Conservation (phyloP, 1,140 invertebrate genomes). For the Euborellia annulipes region DNA sequence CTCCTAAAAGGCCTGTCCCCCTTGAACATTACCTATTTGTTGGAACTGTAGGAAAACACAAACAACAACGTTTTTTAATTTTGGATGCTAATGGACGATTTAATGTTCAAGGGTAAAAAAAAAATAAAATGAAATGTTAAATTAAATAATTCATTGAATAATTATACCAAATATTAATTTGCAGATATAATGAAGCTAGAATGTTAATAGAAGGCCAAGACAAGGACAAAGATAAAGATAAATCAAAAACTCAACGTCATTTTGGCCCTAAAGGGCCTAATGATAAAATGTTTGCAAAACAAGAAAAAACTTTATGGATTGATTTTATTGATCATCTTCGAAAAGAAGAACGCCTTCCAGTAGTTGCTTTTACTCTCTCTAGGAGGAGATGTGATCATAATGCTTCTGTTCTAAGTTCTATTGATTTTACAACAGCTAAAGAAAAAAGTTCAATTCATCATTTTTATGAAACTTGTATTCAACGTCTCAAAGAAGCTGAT, state of each 20-base stretch:
- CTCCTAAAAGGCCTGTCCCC: constrained; percentile 84
- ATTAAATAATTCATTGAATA: no score
- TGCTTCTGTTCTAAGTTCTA: constrained; percentile 45
- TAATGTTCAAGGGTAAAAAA: constrained; percentile 14
- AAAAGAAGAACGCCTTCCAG: constrained; percentile 71
- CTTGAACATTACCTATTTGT: constrained; percentile 88
- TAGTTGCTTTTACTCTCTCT: constrained; percentile 88
- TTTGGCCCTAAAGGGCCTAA: no score
- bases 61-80: constrained; percentile 69
- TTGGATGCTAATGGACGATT: constrained; percentile 60
- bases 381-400: constrained; percentile 75
- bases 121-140: no score
- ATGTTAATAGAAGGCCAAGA: no score
- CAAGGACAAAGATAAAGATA: no score
- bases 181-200: no score
- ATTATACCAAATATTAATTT: no score
- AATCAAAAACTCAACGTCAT: no score
- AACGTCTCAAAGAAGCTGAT: constrained; percentile 71
- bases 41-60: constrained; percentile 64
- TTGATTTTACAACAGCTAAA: constrained; percentile 65
- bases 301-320: constrained; percentile 75
- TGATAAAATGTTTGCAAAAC: constrained; percentile 32
- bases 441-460: constrained; percentile 70
- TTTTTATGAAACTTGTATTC: constrained; percentile 73
- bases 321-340: constrained; percentile 65